phyloP scores from a whole-genome alignment of 2,113 vertebrate species.

The Ursus arctos region DNA sequence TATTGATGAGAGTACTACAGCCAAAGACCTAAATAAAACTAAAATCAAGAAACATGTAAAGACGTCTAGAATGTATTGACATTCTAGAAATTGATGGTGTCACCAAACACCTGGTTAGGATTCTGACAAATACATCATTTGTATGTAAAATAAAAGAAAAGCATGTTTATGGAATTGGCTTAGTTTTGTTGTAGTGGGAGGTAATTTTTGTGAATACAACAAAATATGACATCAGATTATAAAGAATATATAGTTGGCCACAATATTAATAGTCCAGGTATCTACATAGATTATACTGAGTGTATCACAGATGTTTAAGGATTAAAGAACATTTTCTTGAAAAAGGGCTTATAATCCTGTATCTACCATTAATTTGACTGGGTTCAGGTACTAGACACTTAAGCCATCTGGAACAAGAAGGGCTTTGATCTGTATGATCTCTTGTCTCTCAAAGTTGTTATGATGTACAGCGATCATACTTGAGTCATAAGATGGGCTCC shows the following conservation, averaged over 20 bases:
- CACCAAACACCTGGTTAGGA: neutral
- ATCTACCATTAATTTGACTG: neutral
- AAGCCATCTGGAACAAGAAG: neutral
- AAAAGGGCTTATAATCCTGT: neutral
- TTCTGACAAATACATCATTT: neutral
- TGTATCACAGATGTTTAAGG: neutral
- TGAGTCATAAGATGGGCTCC: neutral
- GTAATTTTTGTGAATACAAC: neutral
- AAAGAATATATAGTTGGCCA: neutral
- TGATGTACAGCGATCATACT: too few species aligned
- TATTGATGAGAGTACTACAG: neutral
- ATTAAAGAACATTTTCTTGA: neutral
- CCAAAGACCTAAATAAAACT: neutral
- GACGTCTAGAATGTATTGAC: neutral
- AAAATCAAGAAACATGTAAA: neutral
- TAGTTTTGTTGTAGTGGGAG: neutral
- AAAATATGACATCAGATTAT: neutral
- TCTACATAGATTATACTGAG: neutral
- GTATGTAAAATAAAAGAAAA: neutral
- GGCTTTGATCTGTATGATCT: neutral
- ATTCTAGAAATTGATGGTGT: neutral
- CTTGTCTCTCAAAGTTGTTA: neutral
- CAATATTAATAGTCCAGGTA: neutral
- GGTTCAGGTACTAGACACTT: neutral
- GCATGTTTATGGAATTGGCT: neutral